Conservation (phyloP, 2,113 vertebrate species). For the Echinops telfairi region DNA sequence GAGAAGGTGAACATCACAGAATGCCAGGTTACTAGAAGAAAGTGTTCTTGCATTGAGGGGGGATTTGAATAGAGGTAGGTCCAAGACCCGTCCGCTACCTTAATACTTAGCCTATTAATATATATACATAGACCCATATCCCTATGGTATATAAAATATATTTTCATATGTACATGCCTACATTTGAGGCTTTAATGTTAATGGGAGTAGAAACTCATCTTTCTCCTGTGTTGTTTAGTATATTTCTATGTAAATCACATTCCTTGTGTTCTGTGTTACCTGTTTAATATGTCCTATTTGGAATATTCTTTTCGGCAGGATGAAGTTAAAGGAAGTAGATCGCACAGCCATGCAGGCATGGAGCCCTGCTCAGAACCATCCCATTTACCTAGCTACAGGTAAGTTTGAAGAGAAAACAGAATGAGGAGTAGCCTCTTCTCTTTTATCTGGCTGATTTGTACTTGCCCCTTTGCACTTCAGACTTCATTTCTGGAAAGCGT, state of each 20-base stretch:
- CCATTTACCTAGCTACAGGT: constrained; percentile 97
- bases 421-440: background rate
- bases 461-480: background rate
- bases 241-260: constrained; percentile 14
- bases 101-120: no score
- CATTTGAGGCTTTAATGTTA: no score
- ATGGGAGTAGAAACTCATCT: no score
- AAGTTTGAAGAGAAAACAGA: constrained; percentile 66
- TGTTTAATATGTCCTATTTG: constrained; percentile 35
- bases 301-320: constrained; percentile 84
- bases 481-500: constrained; percentile 29
- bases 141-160: no score
- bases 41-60: no score
- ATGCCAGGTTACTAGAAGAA: no score
- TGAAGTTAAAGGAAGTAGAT: constrained; percentile 98
- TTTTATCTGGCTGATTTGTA: background rate
- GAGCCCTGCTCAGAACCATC: constrained; percentile 96
- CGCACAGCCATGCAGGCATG: constrained; percentile 97
- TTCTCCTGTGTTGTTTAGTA: background rate
- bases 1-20: no score
- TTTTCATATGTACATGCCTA: no score
- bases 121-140: no score
- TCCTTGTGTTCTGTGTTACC: background rate
- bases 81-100: no score
- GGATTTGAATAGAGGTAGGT: no score